Evolutionary conservation across 2,797 vertebrate species (phyloP).

Genomic region (Girardinus metallicus): DNA sequence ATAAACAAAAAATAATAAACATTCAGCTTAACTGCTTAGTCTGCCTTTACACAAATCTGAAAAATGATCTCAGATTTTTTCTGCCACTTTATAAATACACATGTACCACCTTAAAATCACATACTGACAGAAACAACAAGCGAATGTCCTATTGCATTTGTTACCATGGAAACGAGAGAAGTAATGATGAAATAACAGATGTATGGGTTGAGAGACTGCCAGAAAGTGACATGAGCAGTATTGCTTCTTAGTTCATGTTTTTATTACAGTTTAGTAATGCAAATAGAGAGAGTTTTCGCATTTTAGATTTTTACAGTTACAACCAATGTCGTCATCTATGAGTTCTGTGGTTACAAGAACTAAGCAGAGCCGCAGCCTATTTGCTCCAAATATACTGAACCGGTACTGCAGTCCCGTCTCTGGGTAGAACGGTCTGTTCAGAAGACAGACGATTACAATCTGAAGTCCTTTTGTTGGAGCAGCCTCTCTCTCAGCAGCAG

Average conservation of each 20-base stretch:
- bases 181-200: not conserved
- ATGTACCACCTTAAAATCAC: not conserved
- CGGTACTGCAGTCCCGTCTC: not conserved
- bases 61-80: not conserved
- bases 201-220: not conserved
- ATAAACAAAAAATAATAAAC: not conserved
- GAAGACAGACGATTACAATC: conserved; percentile 34
- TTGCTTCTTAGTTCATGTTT: not conserved
- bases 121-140: not conserved
- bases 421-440: conserved; percentile 24
- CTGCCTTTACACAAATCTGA: not conserved
- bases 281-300: not conserved
- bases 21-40: not conserved
- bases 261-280: not conserved
- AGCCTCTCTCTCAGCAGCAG: conserved; percentile 14
- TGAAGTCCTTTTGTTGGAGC: conserved; percentile 27
- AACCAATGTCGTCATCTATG: not conserved
- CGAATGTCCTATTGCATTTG: not conserved
- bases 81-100: not conserved
- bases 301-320: not conserved
- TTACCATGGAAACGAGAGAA: not conserved
- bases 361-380: conserved; percentile 8
- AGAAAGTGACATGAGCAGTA: too few species aligned
- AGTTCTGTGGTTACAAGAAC: not conserved
- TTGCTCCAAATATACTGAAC: conserved; percentile 6